Evolutionary conservation across 2,888 invertebrate genomes (phyloP).

Genomic region (Parnassius orleans): DNA sequence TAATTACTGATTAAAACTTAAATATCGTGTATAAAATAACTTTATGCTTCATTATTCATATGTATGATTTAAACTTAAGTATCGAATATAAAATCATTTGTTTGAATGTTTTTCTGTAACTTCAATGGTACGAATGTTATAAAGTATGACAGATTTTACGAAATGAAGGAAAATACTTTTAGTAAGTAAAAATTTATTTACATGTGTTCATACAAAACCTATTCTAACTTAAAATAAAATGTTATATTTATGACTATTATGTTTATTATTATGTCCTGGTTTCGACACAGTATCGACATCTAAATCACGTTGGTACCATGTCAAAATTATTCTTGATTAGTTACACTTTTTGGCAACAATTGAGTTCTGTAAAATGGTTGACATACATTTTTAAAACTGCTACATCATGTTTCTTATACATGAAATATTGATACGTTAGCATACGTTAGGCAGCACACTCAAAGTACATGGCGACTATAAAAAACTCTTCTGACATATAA

Average conservation of each 20-base stretch:
- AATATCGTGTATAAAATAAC: too few relatives aligned
- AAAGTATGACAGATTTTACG: not conserved
- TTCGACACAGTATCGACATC: conserved; percentile 66
- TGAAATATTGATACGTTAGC: conserved; percentile 4
- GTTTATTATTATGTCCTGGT: conserved; percentile 42
- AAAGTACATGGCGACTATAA: not conserved
- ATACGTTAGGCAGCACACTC: not conserved
- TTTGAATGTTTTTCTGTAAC: too few relatives aligned
- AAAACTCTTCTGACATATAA: conserved; percentile 58
- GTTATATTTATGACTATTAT: conserved; percentile 60
- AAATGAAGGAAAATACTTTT: conserved; percentile 23
- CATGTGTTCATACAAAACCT: conserved; percentile 51
- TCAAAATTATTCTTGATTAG: conserved; percentile 55
- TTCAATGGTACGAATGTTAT: too few relatives aligned
- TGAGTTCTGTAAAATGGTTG: conserved; percentile 37
- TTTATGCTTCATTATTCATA: too few relatives aligned
- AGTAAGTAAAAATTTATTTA: conserved; percentile 56
- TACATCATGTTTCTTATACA: not conserved
- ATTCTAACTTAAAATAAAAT: conserved; percentile 47
- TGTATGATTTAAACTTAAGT: too few relatives aligned
- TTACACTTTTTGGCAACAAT: conserved; percentile 60
- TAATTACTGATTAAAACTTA: too few relatives aligned
- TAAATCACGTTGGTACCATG: conserved; percentile 50
- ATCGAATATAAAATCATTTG: too few relatives aligned
- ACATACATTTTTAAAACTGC: conserved; percentile 31